Evolutionary conservation across 2,113 vertebrate species (phyloP), one percentile per base, ranked within the genome.

Genomic region (Tamias sibiricus): DNA sequence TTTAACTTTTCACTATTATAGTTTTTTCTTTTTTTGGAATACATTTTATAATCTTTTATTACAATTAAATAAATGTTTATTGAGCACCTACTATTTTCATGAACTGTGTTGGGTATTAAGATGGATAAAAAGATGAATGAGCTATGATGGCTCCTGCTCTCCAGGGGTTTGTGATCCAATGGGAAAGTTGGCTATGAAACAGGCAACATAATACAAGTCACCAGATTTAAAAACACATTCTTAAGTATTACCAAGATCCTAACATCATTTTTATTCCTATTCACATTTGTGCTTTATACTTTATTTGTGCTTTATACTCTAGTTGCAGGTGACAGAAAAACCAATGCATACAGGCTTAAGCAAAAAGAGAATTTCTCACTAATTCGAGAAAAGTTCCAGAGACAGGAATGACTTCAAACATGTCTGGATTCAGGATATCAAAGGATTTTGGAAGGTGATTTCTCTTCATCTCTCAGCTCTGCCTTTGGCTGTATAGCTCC

Each of bases 1-100:
- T 95, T 90, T 81, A 69, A 42, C 92, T 95, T 89, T 95, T 94
- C 40, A 26, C n/a, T 37, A n/a, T 32, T 62, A 20, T 6, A 86
- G 14, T 4, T 91, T 14, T n/a, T n/a, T n/a, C n/a, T n/a, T n/a
- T n/a, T n/a, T 57, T 84, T 94, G 49, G 17, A 92, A 84, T 62
- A 81, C 6, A 72, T 72, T 90, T 93, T 71, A 62, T 89, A 72
- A 84, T 85, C 26, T 83, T 90, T 86, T 94, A 59, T 19, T 84
- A 8, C 57, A 87, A 90, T 72, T 42, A 81, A 95, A 90, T 71
- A 84, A 64, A 77, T 92, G 3, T 68, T 79, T 62, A 54, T 54
- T 92, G 47, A 89, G 30, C 13, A 40, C 19, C 4, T 71, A 66
- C 49, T 81, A 4, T 95, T 91, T 88, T 80, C 42, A 83, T 90